Base-by-base conservation (phyloP, 2,797 vertebrate genomes). In the Furcifer pardalis region DNA sequence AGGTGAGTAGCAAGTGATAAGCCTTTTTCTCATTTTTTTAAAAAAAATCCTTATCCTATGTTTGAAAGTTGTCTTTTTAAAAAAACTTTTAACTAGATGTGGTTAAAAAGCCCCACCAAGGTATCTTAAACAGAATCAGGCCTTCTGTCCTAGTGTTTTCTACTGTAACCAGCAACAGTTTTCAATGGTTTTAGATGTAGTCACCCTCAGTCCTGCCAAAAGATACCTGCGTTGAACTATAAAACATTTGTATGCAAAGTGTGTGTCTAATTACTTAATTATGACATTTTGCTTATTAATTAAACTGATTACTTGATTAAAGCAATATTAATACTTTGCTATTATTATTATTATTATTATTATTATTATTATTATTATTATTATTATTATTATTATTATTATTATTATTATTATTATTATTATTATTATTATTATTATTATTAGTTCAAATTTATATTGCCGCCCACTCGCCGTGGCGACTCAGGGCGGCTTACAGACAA, bases 1-100 rank as follows among this genome's bases (percentile, higher is more conserved):
- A 97, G 97, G 98, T 99, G 90, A 92, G 97, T 94, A 52, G 23
- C 40, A 40, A 1, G 21, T 7, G 37, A 5, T 86, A 49, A 40
- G 65, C 68, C n/a, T 35, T 75, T 52, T 25, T 23, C 46, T 21
- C n/a, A n/a, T 75, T 19, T 5, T n/a, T 56, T 32, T 46, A n/a
- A 44, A 21, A 30, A 63, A 46, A 46, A 7, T 40, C 81, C 42
- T 77, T 35, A 1, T 8, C 83, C 82, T 83, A 72, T 25, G 44
- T 56, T 83, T 60, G 17, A 32, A 84, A 62, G 85, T 77, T 62
- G 81, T 82, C 56, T 86, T 46, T 78, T 40, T 63, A 8, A 62
- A 63, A 32, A 21, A 32, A n/a, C n/a, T n/a, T n/a, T n/a, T n/a
- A n/a, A n/a, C n/a, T n/a, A n/a, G n/a, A n/a, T n/a, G n/a, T n/a